Evolutionary conservation across 2,113 vertebrate species (phyloP).

Genomic region (Psittacula cyanocephala): DNA sequence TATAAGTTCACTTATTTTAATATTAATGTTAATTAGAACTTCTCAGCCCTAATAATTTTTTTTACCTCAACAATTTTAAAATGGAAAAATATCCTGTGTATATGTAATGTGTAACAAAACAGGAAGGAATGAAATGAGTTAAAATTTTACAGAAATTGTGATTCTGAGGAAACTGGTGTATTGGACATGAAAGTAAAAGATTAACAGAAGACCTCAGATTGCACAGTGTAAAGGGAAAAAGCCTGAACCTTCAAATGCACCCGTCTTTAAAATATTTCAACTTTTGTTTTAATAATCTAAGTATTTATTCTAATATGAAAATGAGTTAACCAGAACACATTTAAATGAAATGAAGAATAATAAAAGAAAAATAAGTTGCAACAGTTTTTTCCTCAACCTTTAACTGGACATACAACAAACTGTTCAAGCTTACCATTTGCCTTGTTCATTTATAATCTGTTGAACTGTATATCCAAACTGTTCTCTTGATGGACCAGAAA

Average conservation of each 20-base stretch:
- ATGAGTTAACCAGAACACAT: neutral
- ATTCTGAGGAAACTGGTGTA: neutral
- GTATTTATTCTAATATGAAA: neutral
- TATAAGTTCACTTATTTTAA: neutral
- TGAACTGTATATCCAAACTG: slow-evolving; percentile 91
- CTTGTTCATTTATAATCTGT: slow-evolving; percentile 81
- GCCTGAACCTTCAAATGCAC: neutral
- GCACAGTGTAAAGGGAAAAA: neutral
- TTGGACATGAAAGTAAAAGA: neutral
- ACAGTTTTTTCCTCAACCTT: neutral
- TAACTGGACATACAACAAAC: neutral
- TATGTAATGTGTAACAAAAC: neutral
- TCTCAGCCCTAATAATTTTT: neutral
- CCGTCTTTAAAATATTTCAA: neutral
- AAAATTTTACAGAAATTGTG: neutral
- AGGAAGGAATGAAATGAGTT: neutral
- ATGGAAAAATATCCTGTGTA: neutral
- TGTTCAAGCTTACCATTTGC: slow-evolving; percentile 85
- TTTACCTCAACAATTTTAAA: neutral
- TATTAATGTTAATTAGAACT: neutral
- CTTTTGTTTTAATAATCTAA: neutral
- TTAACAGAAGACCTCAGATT: neutral
- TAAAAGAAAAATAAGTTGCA: neutral
- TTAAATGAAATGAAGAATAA: neutral
- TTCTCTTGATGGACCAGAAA: slow-evolving; percentile 78